Evolutionary conservation across 30 jellyfish, hydroid and myxozoan genomes (phyloP).

Genomic region (Pseudorhiza aurosa): DNA sequence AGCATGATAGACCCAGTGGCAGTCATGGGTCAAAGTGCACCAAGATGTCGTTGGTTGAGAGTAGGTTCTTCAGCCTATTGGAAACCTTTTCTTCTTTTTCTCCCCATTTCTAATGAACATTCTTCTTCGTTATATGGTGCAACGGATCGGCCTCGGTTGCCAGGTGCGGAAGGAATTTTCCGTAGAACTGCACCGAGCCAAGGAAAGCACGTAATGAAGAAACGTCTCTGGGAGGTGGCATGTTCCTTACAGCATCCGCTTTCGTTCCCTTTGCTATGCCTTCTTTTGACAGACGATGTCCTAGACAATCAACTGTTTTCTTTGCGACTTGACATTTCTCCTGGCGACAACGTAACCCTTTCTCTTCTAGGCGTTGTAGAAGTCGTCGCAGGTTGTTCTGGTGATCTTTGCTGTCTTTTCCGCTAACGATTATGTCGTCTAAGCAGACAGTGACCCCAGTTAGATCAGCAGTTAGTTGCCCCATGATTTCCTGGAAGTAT

Average conservation of each 20-base stretch:
- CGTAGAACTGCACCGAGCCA: slow-evolving; percentile 24
- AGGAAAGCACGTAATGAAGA: neutral
- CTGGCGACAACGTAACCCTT: slow-evolving; percentile 20
- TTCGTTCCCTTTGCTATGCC: slow-evolving; percentile 30
- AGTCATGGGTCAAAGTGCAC: slow-evolving; percentile 73
- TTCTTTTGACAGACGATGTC: slow-evolving; percentile 20
- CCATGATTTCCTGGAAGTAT: slow-evolving; percentile 53
- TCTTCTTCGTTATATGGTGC: slow-evolving; percentile 24
- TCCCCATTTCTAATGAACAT: slow-evolving; percentile 36
- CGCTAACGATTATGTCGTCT: slow-evolving; percentile 59
- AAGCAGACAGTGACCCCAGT: neutral
- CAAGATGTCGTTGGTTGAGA: slow-evolving; percentile 22
- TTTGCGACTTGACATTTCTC: slow-evolving; percentile 12
- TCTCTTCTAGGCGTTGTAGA: slow-evolving; percentile 17
- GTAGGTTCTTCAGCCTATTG: neutral
- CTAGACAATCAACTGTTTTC: slow-evolving; percentile 9
- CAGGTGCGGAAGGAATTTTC: slow-evolving; percentile 13
- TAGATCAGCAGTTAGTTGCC: slow-evolving; percentile 6
- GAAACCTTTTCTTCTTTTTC: slow-evolving; percentile 22
- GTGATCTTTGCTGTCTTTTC: slow-evolving; percentile 1
- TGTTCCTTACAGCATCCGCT: neutral
- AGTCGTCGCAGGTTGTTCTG: neutral
- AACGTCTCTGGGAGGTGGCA: slow-evolving; percentile 14
- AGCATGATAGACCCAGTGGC: slow-evolving; percentile 35
- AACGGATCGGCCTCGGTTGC: slow-evolving; percentile 44